Conservation (phyloP, 2,113 vertebrate genomes). For the Patagioenas fasciata region DNA sequence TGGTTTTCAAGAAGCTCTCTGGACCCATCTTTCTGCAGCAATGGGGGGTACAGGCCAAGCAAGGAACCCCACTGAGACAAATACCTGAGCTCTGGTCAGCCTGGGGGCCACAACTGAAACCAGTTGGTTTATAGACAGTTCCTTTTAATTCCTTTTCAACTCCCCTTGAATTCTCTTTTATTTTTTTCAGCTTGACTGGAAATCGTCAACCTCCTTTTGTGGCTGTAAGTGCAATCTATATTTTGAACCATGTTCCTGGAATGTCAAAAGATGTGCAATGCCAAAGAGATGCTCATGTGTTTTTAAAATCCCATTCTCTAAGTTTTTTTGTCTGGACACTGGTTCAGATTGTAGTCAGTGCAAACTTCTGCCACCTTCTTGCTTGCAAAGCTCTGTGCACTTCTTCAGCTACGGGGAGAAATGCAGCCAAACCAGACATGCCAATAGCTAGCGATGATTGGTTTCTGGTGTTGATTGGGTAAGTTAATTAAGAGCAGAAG, state of each 20-base stretch:
- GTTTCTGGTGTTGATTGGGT: background rate
- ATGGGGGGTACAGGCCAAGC: background rate
- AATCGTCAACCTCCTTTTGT: slow-evolving; percentile 21
- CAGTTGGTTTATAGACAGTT: background rate
- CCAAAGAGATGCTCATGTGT: background rate
- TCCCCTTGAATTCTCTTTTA: background rate
- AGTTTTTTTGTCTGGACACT: background rate
- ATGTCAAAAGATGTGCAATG: slow-evolving; percentile 4
- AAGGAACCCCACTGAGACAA: background rate
- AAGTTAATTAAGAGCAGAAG: background rate
- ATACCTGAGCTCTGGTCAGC: background rate
- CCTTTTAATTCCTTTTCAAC: background rate
- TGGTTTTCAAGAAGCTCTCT: slow-evolving; percentile 40
- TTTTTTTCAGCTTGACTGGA: slow-evolving; percentile 26
- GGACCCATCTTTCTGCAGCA: slow-evolving; percentile 34
- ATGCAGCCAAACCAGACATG: background rate
- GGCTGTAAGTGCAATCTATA: background rate
- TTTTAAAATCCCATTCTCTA: background rate
- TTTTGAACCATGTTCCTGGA: background rate
- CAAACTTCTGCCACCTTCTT: background rate
- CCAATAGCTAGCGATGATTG: background rate
- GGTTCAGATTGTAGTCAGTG: background rate
- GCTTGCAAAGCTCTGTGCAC: background rate
- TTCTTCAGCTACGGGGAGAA: background rate
- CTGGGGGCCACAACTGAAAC: background rate